Evolutionary conservation across 2,797 vertebrate species (phyloP).

Genomic region (Pelodytes ibericus): DNA sequence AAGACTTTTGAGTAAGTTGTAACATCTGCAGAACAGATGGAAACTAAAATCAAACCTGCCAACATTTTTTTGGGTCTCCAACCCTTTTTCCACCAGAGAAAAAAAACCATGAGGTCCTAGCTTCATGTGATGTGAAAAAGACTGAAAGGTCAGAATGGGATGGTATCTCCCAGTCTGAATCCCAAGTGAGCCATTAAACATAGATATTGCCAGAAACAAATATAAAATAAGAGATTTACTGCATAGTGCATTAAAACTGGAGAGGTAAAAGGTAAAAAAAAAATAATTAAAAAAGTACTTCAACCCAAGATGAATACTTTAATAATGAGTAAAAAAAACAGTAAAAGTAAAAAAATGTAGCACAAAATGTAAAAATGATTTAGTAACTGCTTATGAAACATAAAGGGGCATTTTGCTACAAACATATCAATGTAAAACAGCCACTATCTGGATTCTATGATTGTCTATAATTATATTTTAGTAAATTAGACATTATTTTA

Average conservation of each 20-base stretch:
- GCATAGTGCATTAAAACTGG: constrained; percentile 51
- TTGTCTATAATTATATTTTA: too few species aligned
- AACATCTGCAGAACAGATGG: constrained; percentile 79
- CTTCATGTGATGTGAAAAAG: constrained; percentile 60
- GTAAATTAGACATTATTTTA: too few species aligned
- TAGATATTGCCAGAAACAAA: constrained; percentile 51
- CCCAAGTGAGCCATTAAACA: constrained; percentile 45
- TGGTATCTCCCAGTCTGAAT: constrained; percentile 53
- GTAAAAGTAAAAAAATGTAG: neutral
- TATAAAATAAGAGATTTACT: constrained; percentile 42
- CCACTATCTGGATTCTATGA: too few species aligned
- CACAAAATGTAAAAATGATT: neutral
- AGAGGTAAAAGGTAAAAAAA: constrained; percentile 52
- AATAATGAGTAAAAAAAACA: neutral
- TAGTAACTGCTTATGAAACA: too few species aligned
- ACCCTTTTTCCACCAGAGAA: constrained; percentile 71
- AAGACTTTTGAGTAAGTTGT: constrained; percentile 63
- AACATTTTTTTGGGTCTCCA: constrained; percentile 66
- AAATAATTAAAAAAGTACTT: constrained; percentile 3
- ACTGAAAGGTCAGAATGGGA: constrained; percentile 58
- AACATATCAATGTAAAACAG: too few species aligned
- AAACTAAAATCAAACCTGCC: constrained; percentile 65
- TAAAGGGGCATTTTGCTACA: too few species aligned
- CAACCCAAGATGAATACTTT: neutral
- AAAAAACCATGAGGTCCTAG: constrained; percentile 55